Base-by-base conservation (phyloP, 2,113 vertebrate species). In the Onychostruthus taczanowskii region DNA sequence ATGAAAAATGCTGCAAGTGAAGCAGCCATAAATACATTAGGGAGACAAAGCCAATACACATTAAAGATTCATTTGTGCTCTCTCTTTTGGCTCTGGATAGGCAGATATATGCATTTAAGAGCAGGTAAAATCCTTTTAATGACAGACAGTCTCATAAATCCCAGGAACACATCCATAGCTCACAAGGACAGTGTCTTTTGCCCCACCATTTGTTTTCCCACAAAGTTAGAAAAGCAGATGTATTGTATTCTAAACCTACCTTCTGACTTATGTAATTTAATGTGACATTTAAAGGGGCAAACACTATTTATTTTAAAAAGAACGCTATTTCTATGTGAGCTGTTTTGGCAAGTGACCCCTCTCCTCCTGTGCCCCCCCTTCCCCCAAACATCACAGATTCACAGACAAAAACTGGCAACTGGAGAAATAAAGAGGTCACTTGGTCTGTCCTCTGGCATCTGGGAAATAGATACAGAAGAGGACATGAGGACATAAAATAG, bases 1-100 rank as follows among this genome's bases (percentile, higher is more conserved):
- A 18, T 13, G 23, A 70, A 74, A 89, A 87, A 63, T 70, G 24
- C 31, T 67, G 47, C 61, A 89, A 70, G 23, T 43, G 64, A 70
- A 94, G 30, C 33, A 75, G 23, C 68, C 13, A 50, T 74, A 89
- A 95, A 92, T 74, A 91, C 23, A 44, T 66, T n/a, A 74, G 41
- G 11, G 64, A 84, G 70, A 94, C 69, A 93, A 89, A 94, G 66
- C 61, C 87, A 87, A 94, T 77, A 64, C 23, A 39, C 89, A 78
- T 93, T 87, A 89, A 93, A 75, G 30, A 46, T 91, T 52, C 56
- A 87, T 55, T 89, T 59, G 16, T 91, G 82, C 28, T 62, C 22
- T 49, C 27, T 35, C 14, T 81, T 94, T 87, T 91, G 52, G 13
- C 11, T 58, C 30, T 89, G 28, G 49, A 13, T 19, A 87, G 66